phyloP scores from a whole-genome alignment of 2,113 vertebrate genomes.

The Oreotragus oreotragus region DNA sequence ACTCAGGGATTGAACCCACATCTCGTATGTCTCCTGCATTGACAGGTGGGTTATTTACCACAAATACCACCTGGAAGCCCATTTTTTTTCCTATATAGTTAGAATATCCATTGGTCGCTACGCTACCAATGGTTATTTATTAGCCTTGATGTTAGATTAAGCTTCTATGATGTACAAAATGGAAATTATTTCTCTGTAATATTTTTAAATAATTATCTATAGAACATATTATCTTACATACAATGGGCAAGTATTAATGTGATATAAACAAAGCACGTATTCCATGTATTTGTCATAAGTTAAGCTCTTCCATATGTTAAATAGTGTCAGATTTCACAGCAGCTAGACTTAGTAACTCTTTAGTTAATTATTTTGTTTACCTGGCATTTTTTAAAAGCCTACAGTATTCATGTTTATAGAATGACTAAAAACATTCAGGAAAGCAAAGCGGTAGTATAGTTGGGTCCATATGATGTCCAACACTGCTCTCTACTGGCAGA shows the following conservation, averaged over 20 bases:
- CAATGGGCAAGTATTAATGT: not conserved
- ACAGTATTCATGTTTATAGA: not conserved
- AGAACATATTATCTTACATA: not conserved
- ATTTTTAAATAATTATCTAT: not conserved
- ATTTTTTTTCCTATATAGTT: not conserved
- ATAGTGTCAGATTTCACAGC: not conserved
- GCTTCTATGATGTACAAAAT: not conserved
- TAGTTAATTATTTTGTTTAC: conserved; percentile 14
- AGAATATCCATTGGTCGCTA: not conserved
- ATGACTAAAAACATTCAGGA: not conserved
- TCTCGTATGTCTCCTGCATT: not conserved
- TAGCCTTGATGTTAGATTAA: not conserved
- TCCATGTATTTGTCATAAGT: not conserved
- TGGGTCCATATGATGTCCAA: conserved; percentile 58
- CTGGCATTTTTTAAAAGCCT: not conserved
- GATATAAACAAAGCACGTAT: not conserved
- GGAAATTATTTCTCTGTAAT: not conserved
- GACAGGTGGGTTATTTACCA: not conserved
- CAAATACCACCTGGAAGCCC: not conserved
- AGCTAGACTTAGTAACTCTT: not conserved
- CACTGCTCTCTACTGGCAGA: conserved; percentile 84
- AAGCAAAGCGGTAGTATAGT: not conserved
- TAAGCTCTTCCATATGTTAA: not conserved
- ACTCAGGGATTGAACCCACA: not conserved
- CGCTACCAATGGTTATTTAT: not conserved